Conservation (phyloP, 2,888 invertebrate genomes). For the Hyposoter didymator region DNA sequence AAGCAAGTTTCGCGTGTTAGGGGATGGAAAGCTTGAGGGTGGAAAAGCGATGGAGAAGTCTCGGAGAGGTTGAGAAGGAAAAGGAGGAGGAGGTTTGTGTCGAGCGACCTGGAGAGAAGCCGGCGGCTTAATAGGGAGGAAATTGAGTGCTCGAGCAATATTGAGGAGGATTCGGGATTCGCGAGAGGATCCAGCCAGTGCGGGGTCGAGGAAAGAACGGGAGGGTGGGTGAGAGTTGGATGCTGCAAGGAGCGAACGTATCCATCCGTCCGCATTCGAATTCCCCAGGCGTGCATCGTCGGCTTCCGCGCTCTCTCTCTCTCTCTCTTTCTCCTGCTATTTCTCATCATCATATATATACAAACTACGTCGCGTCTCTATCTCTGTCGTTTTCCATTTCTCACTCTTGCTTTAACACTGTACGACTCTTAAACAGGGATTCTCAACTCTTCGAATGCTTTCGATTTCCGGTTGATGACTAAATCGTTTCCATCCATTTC, state of each 20-base stretch:
- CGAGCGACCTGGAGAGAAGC: constrained; percentile 77
- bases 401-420: constrained; percentile 47
- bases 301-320: constrained; percentile 75
- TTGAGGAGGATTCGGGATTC: constrained; percentile 84
- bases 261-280: constrained; percentile 82
- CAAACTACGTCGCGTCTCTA: neutral
- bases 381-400: constrained; percentile 37
- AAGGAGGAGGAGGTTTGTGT: constrained; percentile 68
- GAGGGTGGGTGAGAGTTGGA: constrained; percentile 51
- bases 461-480: neutral
- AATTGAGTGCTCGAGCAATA: constrained; percentile 84
- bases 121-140: constrained; percentile 84
- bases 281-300: constrained; percentile 81
- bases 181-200: constrained; percentile 74
- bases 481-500: neutral
- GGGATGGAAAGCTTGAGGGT: constrained; percentile 64
- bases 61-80: constrained; percentile 52
- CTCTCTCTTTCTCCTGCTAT: constrained; percentile 56
- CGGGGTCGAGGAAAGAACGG: constrained; percentile 63
- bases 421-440: constrained; percentile 40
- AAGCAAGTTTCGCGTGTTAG: constrained; percentile 61
- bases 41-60: constrained; percentile 60
- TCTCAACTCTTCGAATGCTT: constrained; percentile 45
- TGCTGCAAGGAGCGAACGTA: constrained; percentile 70
- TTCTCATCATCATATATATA: constrained; percentile 30